Evolutionary conservation across 1,140 invertebrate species (phyloP), one percentile per base, ranked within the genome.

Genomic region (Artemia franciscana): DNA sequence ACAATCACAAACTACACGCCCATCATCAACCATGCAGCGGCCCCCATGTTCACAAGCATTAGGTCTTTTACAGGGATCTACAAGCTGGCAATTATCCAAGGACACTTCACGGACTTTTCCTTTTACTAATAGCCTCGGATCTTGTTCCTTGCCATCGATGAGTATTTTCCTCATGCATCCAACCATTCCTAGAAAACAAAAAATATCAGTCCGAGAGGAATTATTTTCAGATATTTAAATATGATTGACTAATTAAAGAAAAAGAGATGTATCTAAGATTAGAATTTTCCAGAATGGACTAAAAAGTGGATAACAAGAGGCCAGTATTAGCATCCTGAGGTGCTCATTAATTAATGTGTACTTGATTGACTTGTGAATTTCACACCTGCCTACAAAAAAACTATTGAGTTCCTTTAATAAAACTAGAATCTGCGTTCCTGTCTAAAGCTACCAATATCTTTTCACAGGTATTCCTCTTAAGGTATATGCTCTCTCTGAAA

Each of bases 21-120:
- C 87, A 71, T 91, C 86, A 68, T 87, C 83, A 0, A 92, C 86
- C 9, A 85, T 84, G 72, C 90, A 95, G 67, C 84, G 83, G 0
- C 88, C 89, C 2, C 83, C 86, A 70, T 95, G 89, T 70, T 93
- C 86, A 69, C 90, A 95, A 51, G 88, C 88, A 66, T 89, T 88
- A 0, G 87, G 87, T 62, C 85, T 74, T 57, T 82, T 82, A 69
- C 91, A 95, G 0, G 90, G 86, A 75, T 93, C 86, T 0, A 91
- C 83, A 65, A 93, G 85, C 65, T 85, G 80, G 72, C 90, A 94
- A 67, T 92, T 88, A 67, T 95, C 91, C 59, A 93, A 76, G 0
- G 86, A 86, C 0, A 94, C 84, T 74, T 90, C 86, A 12, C 87
- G 87, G 4, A 88, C 82, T 3, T 85, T 73, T 66, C 86, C 80